Evolutionary conservation across 2,113 vertebrate genomes (phyloP), one percentile per base, ranked within the genome.

Genomic region (Rhea pennata): DNA sequence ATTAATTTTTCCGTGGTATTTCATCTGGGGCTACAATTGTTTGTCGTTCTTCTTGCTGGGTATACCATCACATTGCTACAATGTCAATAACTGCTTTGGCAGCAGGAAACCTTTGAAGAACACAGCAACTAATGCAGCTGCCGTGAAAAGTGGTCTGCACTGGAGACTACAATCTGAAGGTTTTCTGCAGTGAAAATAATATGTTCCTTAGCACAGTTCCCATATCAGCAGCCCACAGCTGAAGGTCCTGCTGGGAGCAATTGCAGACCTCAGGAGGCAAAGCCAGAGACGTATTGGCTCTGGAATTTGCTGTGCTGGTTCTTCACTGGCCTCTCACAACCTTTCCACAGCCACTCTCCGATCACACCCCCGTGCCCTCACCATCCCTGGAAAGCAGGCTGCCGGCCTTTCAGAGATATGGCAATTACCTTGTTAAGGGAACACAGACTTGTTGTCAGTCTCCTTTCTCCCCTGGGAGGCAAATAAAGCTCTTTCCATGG

Each of bases 1-100:
- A 93, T 95, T 96, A 93, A 71, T 93, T 87, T 87, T 92, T 93
- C 50, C 26, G 50, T 91, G 17, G 15, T 82, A 16, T 65, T 84
- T 96, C 65, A 65, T 85, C 67, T 64, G 56, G 59, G 64, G 53
- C 12, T 33, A 59, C 61, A 77, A 85, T 87, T 83, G 71, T 89
- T 93, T 93, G 46, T 77, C 67, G 21, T 91, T 85, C 66, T 62
- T 62, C 50, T 94, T 73, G 66, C 80, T 75, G 77, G 33, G 10
- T 79, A 17, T 22, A 62, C 19, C 0, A 0, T 53, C 44, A 64
- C 1, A 2, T 46, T 51, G 10, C 29, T 88, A 21, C 46, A 44
- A n/a, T 40, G 44, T 36, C 90, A 31, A 2, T 31, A 78, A 11
- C 50, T 65, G 10, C 50, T 93, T 42, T 51, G 59, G 81, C 75